Conservation (phyloP, 1,140 invertebrate species). For the Drosophila lacertosa region DNA sequence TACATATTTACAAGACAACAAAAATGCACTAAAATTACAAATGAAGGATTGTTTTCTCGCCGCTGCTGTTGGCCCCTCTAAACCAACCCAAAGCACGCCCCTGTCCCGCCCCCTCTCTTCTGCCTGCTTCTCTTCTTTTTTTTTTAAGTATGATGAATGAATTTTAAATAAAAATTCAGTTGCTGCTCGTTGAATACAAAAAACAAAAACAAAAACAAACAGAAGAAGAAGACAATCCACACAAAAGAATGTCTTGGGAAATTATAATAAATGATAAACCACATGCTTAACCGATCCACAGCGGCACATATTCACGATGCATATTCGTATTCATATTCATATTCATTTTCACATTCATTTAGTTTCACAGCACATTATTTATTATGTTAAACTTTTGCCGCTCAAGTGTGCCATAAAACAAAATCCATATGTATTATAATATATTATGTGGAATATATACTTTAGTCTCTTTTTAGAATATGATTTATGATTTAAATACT, state of each 20-base stretch:
- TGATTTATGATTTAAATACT: no score
- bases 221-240: constrained; percentile 3
- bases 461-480: no score
- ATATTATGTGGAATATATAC: no score
- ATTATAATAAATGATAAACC: constrained; percentile 50
- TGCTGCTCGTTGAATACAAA: constrained; percentile 29
- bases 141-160: constrained; percentile 77
- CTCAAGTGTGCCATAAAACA: no score
- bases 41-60: constrained; percentile 73
- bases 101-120: not conserved
- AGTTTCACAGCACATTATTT: no score
- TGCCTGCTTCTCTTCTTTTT: constrained; percentile 6
- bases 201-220: constrained; percentile 5
- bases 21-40: constrained; percentile 65
- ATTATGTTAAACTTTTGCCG: no score
- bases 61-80: constrained; percentile 7
- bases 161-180: constrained; percentile 74
- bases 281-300: constrained; percentile 24
- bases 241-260: constrained; percentile 22
- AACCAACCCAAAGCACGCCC: constrained; percentile 5
- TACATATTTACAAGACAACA: constrained; percentile 33
- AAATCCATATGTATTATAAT: no score
- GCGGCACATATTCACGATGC: not conserved
- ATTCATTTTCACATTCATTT: no score
- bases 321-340: no score